Evolutionary conservation across 1,140 invertebrate genomes (phyloP), one percentile per base, ranked within the genome.

Genomic region (Drosophila mojavensis): DNA sequence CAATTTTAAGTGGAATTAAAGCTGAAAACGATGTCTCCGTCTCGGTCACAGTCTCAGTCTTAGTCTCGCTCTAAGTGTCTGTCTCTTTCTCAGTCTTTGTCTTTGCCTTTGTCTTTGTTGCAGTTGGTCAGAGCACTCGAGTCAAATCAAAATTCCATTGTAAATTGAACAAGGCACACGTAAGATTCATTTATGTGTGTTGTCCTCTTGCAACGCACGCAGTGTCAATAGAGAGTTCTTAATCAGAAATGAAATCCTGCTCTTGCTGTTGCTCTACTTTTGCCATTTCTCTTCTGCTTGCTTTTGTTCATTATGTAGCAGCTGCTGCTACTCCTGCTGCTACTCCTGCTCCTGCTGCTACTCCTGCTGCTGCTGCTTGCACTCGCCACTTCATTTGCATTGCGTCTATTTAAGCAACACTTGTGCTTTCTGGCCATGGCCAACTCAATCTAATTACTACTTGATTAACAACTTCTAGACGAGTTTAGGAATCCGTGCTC

Each of bases 151-250:
- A 80, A 69, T 78, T 78, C 64, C 45, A 15, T 30, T 62, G 47
- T 48, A 75, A 79, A 79, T 79, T 79, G 54, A 63, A 33, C 64
- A 67, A 54, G 45, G 50, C 26, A 54, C 33, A 54, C 20, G 48
- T 50, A 47, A 59, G 55, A 64, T 72, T 64, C 60, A 60, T 59
- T 65, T 59, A 39, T 17, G 48, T n/a, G 48, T n/a, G 33, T 60
- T 47, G 58, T 24, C 54, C 48, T 36, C 17, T 28, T 68, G 15
- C 33, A n/a, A 11, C 20, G 13, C 10, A 36, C n/a, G 39, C 61
- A 75, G 59, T 74, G 83, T 82, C 68, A 88, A 82, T 81, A 86
- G 68, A 74, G 24, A 63, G 4, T 30, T 78, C 60, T 58, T 71
- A 64, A 78, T 79, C 69, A 78, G 62, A 78, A 59, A 58, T 24